These are phyloP conservation scores for Magallana nippona DNA, from an alignment of 2,888 invertebrate species.

Conservation along the genomic window DNA sequence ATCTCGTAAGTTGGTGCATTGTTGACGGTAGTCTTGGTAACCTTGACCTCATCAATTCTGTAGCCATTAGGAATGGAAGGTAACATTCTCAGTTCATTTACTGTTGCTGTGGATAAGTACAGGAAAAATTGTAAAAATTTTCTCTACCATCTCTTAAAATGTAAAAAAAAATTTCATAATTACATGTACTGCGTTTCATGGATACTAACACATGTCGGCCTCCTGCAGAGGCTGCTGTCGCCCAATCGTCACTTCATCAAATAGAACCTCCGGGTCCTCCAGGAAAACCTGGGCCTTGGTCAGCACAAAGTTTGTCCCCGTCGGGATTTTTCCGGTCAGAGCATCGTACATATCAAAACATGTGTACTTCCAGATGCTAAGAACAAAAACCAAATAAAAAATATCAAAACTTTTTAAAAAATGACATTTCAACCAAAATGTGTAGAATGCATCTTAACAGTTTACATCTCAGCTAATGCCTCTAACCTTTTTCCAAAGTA, in stretches of 20 bases:
- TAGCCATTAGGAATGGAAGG: constrained; percentile 42
- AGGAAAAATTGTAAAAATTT: background rate
- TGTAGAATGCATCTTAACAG: too few species aligned
- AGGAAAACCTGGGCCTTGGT: constrained; percentile 34
- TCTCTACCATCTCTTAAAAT: too few species aligned
- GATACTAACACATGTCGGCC: background rate
- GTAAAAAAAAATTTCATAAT: background rate
- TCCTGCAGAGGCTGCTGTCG: constrained; percentile 26
- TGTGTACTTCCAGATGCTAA: constrained; percentile 44
- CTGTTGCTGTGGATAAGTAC: constrained; percentile 34
- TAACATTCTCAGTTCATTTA: constrained; percentile 38
- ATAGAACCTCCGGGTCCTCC: constrained; percentile 35
- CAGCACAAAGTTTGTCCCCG: constrained; percentile 38
- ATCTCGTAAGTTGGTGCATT: constrained; percentile 39
- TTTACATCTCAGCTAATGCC: too few species aligned
- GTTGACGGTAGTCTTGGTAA: constrained; percentile 26
- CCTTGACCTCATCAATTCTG: constrained; percentile 38
- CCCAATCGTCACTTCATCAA: constrained; percentile 50
- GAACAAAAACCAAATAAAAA: too few species aligned
- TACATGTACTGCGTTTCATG: constrained; percentile 9
- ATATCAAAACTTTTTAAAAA: background rate
- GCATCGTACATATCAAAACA: constrained; percentile 44
- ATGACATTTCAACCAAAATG: background rate
- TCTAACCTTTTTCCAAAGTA: too few species aligned
- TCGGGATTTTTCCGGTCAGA: background rate